Evolutionary conservation across 2,113 vertebrate species (phyloP).

Genomic region (Genyomyrus donnyi): DNA sequence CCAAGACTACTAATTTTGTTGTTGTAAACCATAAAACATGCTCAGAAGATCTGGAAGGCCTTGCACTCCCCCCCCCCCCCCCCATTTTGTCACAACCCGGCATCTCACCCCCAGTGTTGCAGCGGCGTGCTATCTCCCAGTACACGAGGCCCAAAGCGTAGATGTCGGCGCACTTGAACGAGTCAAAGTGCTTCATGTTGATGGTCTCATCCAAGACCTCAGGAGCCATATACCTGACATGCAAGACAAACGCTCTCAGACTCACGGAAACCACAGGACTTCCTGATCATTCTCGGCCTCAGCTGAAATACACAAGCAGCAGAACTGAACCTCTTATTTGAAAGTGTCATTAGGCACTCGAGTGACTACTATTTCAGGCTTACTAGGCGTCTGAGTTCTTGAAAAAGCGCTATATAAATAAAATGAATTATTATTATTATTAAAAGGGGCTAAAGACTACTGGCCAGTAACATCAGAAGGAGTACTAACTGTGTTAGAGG

Average conservation of each 20-base stretch:
- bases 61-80: neutral
- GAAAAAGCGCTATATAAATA: no score
- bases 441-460: neutral
- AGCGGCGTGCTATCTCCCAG: slow-evolving; percentile 92
- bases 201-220: slow-evolving; percentile 93
- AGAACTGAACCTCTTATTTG: neutral
- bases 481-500: neutral
- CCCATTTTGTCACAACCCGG: neutral
- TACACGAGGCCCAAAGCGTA: slow-evolving; percentile 90
- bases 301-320: neutral
- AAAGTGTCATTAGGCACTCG: neutral
- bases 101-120: slow-evolving; percentile 47
- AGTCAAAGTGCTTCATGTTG: slow-evolving; percentile 96
- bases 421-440: neutral
- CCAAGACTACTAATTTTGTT: neutral
- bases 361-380: neutral
- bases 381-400: neutral
- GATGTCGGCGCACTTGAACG: slow-evolving; percentile 93
- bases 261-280: neutral
- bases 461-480: neutral
- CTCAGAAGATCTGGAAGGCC: neutral
- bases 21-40: neutral
- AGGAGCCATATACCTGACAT: slow-evolving; percentile 87
- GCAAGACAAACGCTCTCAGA: neutral
- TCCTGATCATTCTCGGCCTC: no score